Percentiles rank a stretch among this genome's conserved stretches.
These are phyloP conservation scores for Beris morrisii DNA, from an alignment of 2,888 invertebrate genomes.

Conservation along the genomic window DNA sequence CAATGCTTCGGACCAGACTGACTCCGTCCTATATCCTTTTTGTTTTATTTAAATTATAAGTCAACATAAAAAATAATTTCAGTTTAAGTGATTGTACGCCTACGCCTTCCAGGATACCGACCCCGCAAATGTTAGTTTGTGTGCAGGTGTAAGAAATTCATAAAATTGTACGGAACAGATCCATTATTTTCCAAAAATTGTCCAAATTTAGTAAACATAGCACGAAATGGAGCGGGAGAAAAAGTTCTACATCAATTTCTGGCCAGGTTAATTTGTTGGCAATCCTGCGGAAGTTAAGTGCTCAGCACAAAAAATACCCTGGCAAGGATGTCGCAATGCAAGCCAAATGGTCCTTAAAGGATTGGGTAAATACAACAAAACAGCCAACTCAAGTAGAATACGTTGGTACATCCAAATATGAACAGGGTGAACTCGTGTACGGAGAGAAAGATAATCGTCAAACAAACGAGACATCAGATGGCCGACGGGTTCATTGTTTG, in stretches of 20 bases:
- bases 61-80: constrained; percentile 26
- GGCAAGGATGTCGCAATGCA: constrained; percentile 1
- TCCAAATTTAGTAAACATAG: background rate
- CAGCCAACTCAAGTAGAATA: background rate
- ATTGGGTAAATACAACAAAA: constrained; percentile 16
- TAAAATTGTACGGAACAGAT: constrained; percentile 15
- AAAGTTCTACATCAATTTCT: background rate
- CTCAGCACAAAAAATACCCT: background rate
- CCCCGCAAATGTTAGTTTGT: constrained; percentile 12
- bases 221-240: background rate
- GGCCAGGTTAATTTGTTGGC: constrained; percentile 20
- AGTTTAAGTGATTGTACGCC: constrained; percentile 2
- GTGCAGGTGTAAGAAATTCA: constrained; percentile 24
- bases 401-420: background rate
- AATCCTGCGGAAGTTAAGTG: background rate
- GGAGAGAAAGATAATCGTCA: constrained; percentile 7
- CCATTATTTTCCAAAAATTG: background rate
- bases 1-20: background rate
- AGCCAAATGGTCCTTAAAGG: constrained; percentile 14
- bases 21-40: background rate
- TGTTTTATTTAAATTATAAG: background rate
- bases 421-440: background rate
- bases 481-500: constrained; percentile 21
- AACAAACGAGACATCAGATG: constrained; percentile 27
- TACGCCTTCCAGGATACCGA: background rate